These are phyloP conservation scores for Psittacula derbiana DNA, from an alignment of 2,797 vertebrate genomes.

Conservation along the genomic window DNA sequence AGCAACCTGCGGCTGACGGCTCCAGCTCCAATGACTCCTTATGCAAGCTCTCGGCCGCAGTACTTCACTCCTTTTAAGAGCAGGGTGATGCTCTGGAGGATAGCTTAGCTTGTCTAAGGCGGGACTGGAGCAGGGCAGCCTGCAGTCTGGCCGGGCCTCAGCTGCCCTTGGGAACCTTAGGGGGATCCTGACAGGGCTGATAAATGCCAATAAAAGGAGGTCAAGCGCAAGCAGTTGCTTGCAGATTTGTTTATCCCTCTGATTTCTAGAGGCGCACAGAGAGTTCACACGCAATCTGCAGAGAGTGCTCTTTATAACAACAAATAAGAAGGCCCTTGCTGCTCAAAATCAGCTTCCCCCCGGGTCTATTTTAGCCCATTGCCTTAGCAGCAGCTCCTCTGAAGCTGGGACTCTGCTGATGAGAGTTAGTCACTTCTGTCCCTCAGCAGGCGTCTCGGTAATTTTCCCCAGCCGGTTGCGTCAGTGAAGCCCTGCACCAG, in stretches of 20 bases:
- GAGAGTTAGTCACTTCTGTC: conserved; percentile 53
- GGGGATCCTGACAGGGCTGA: conserved; percentile 19
- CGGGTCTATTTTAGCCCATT: conserved; percentile 37
- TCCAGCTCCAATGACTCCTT: neutral
- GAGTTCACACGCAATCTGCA: neutral
- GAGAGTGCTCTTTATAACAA: neutral
- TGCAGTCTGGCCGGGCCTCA: neutral
- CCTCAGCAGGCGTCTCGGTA: conserved; percentile 46
- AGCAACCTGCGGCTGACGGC: neutral
- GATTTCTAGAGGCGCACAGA: conserved; percentile 24
- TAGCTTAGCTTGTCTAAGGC: conserved; percentile 5
- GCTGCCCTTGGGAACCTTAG: neutral
- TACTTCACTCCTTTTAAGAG: neutral
- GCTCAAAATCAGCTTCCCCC: conserved; percentile 18
- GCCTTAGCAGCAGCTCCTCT: conserved; percentile 53
- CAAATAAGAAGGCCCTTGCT: conserved; percentile 23
- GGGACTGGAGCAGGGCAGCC: neutral
- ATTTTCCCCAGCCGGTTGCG: conserved; percentile 53
- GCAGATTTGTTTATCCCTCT: conserved; percentile 46
- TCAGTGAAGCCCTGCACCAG: conserved; percentile 54
- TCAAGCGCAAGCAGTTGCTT: neutral
- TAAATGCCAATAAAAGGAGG: conserved; percentile 42
- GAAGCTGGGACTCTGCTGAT: conserved; percentile 2
- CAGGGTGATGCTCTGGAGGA: neutral
- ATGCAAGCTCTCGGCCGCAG: neutral